A percentile compares a stretch with the other conserved stretches of the same genome.
These are phyloP conservation scores for Halcyon senegalensis DNA, from an alignment of 2,113 vertebrate species.

Conservation along the genomic window DNA sequence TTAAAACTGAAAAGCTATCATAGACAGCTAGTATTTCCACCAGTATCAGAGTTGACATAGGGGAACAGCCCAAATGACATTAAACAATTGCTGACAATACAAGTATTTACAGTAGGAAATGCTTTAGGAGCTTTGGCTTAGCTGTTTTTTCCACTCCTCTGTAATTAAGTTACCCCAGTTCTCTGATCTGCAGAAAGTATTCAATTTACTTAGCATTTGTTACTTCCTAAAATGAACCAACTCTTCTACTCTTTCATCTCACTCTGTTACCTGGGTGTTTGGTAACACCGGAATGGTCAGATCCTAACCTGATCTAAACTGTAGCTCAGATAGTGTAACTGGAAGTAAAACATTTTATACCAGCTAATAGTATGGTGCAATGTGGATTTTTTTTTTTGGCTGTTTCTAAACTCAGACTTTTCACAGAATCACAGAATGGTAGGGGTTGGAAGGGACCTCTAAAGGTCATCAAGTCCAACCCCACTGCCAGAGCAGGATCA, in stretches of 20 bases:
- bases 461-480: too few species aligned
- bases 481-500: too few species aligned
- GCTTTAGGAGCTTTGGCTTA: neutral
- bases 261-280: neutral
- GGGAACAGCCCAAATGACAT: neutral
- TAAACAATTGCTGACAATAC: slow-evolving; percentile 12
- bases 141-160: neutral
- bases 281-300: neutral
- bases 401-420: neutral
- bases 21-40: neutral
- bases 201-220: neutral
- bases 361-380: neutral
- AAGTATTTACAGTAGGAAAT: slow-evolving; percentile 1
- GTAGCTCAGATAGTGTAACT: neutral
- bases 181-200: neutral
- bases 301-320: neutral
- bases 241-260: neutral
- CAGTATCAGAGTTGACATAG: neutral
- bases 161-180: neutral
- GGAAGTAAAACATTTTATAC: neutral
- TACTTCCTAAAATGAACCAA: neutral
- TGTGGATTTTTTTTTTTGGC: neutral
- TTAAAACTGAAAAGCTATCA: neutral
- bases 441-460: too few species aligned
- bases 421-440: too few species aligned